Percentiles rank a stretch among this genome's conserved stretches.
Evolutionary conservation across 2,113 vertebrate species (phyloP).

Genomic region (Toxotes jaculatrix): DNA sequence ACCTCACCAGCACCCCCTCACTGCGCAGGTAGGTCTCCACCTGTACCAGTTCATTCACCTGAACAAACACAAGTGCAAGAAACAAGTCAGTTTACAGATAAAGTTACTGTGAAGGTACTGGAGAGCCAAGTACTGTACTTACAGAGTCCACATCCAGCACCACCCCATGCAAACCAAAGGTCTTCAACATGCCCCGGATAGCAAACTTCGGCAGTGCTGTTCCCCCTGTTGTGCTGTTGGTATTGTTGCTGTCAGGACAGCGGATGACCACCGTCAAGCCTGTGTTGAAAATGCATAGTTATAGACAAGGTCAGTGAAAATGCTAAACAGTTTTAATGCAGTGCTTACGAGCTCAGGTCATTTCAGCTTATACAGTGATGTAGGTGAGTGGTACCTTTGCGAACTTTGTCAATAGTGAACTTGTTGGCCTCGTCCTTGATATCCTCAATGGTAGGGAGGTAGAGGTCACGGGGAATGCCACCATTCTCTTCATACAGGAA

Average conservation of each 20-base stretch:
- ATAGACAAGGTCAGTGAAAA: background rate
- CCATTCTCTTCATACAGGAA: slow-evolving; percentile 99
- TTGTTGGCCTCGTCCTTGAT: slow-evolving; percentile 99
- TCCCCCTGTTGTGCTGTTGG: slow-evolving; percentile 90
- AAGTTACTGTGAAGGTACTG: background rate
- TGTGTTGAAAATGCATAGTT: slow-evolving; percentile 60
- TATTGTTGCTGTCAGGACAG: slow-evolving; percentile 95
- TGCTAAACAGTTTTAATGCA: background rate
- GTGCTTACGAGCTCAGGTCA: background rate
- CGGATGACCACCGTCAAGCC: slow-evolving; percentile 96
- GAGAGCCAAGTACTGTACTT: slow-evolving; percentile 68
- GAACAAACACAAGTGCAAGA: slow-evolving; percentile 13
- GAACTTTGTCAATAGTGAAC: slow-evolving; percentile 99
- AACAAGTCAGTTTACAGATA: background rate
- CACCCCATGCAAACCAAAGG: slow-evolving; percentile 95
- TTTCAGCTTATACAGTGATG: background rate
- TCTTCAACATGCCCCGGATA: slow-evolving; percentile 97
- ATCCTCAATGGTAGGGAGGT: slow-evolving; percentile 98
- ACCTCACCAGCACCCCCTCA: slow-evolving; percentile 95
- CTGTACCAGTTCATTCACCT: slow-evolving; percentile 97
- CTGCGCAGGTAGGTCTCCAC: slow-evolving; percentile 97
- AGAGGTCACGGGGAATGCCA: slow-evolving; percentile 96
- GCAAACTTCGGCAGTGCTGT: slow-evolving; percentile 97
- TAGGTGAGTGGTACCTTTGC: slow-evolving; percentile 89
- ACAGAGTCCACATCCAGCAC: slow-evolving; percentile 97